phyloP scores from a whole-genome alignment of 2,113 vertebrate genomes.

The Ictidomys tridecemlineatus region DNA sequence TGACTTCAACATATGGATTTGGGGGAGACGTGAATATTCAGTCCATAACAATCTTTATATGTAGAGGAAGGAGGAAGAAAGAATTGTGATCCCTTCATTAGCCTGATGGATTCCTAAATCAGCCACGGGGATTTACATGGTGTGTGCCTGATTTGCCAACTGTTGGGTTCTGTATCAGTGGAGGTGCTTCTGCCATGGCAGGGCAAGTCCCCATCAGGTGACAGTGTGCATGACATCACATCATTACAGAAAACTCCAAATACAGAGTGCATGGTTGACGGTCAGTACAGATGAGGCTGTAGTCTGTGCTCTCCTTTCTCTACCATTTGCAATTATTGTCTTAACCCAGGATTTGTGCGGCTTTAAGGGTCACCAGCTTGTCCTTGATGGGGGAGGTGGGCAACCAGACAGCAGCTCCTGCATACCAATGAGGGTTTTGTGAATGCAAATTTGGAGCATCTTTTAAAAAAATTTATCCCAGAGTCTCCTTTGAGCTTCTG shows the following conservation, averaged over 20 bases:
- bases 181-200: background rate
- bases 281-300: background rate
- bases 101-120: background rate
- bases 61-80: background rate
- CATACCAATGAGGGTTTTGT: slow-evolving; percentile 76
- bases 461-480: slow-evolving; percentile 62
- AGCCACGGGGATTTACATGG: background rate
- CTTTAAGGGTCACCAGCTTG: slow-evolving; percentile 68
- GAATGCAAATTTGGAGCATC: slow-evolving; percentile 75
- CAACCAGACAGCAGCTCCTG: slow-evolving; percentile 68
- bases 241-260: background rate
- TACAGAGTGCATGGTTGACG: background rate
- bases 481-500: slow-evolving; percentile 68
- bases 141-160: background rate
- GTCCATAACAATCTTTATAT: background rate
- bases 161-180: background rate
- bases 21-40: background rate
- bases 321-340: slow-evolving; percentile 24
- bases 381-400: background rate
- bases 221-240: background rate
- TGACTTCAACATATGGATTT: background rate
- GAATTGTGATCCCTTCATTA: background rate
- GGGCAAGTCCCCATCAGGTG: background rate
- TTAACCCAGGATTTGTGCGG: slow-evolving; percentile 40
- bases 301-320: background rate